phyloP scores from a whole-genome alignment of 2,797 vertebrate genomes.

The Oceanodroma leucorhoa region DNA sequence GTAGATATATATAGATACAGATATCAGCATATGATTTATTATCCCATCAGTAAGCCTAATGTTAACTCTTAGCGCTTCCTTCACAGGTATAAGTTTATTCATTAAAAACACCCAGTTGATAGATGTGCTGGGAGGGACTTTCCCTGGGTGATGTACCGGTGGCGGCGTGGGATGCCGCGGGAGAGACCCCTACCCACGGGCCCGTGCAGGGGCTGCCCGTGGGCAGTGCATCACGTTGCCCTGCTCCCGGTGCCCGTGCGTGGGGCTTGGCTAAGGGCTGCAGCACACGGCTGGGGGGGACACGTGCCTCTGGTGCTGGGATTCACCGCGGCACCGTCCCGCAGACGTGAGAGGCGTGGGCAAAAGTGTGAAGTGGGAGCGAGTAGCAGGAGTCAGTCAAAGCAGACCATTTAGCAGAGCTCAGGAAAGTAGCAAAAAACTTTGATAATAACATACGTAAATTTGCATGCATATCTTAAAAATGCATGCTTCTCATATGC shows the following conservation, averaged over 20 bases:
- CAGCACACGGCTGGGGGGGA: rapidly evolving
- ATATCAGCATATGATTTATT: neutral
- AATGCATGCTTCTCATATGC: neutral
- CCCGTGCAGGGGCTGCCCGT: rapidly evolving
- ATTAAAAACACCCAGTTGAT: neutral
- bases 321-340: rapidly evolving
- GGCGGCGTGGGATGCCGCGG: neutral
- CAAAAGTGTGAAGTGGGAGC: neutral
- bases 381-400: neutral
- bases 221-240: rapidly evolving
- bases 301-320: rapidly evolving
- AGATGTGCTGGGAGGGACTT: neutral
- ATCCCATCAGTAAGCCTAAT: neutral
- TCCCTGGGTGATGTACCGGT: rapidly evolving
- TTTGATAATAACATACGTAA: neutral
- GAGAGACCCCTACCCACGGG: neutral
- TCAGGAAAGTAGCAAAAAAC: neutral
- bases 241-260: rapidly evolving
- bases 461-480: neutral
- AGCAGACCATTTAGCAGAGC: neutral
- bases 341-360: rapidly evolving
- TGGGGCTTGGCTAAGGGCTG: neutral
- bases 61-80: neutral
- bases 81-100: neutral
- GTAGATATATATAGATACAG: rapidly evolving